These are phyloP conservation scores for Notechis scutatus DNA, from an alignment of 2,113 vertebrate species.

Conservation along the genomic window DNA sequence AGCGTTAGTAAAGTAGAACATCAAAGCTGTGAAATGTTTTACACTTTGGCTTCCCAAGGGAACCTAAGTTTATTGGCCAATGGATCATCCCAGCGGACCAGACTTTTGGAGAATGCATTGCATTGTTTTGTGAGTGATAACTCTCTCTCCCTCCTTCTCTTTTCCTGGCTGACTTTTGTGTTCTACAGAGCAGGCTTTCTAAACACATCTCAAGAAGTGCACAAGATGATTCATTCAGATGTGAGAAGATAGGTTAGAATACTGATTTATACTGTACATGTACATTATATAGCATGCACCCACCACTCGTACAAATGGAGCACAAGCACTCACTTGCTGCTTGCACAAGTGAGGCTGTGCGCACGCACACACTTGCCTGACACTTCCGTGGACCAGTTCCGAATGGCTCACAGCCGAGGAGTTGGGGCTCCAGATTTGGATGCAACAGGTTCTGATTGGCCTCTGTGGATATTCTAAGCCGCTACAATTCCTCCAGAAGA, in stretches of 20 bases:
- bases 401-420: not conserved
- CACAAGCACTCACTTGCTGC: not conserved
- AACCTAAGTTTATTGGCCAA: constrained; percentile 55
- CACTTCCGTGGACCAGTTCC: not conserved
- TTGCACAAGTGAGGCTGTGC: not conserved
- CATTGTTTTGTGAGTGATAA: constrained; percentile 60
- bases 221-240: not conserved
- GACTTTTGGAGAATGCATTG: constrained; percentile 46
- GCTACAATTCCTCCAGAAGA: not conserved
- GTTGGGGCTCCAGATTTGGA: not conserved
- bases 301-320: not conserved
- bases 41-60: constrained; percentile 41
- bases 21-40: constrained; percentile 52
- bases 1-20: constrained; percentile 35
- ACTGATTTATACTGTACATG: not conserved
- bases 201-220: not conserved
- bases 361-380: not conserved
- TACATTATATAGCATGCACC: not conserved
- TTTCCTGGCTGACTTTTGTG: not conserved
- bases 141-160: not conserved
- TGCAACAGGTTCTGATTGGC: not conserved
- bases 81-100: constrained; percentile 43
- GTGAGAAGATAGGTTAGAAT: not conserved
- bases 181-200: not conserved
- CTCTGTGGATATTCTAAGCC: not conserved